Percentiles rank a stretch among this genome's conserved stretches.
These are phyloP conservation scores for Vireo griseus DNA, from an alignment of 2,797 vertebrate species.

Conservation along the genomic window DNA sequence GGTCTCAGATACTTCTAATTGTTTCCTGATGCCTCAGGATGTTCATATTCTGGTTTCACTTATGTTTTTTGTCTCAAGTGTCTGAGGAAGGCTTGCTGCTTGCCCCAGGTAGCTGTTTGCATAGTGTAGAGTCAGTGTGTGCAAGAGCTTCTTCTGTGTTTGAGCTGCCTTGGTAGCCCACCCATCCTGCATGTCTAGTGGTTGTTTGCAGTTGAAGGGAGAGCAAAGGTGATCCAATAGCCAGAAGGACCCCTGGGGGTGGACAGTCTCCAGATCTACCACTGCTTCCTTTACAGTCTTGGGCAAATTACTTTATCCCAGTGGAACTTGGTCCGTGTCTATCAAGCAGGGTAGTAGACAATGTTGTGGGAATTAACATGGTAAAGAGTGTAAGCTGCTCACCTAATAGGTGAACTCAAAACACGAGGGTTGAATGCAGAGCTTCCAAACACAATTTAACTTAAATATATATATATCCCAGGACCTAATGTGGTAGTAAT, in stretches of 20 bases:
- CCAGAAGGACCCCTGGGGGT: neutral
- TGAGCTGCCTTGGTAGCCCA: neutral
- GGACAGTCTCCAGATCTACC: neutral
- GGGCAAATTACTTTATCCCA: neutral
- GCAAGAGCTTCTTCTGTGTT: neutral
- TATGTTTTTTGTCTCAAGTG: neutral
- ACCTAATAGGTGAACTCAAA: neutral
- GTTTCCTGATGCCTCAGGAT: neutral
- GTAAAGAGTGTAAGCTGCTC: neutral
- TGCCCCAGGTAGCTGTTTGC: neutral
- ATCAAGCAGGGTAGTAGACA: neutral
- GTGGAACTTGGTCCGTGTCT: neutral
- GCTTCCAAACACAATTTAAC: neutral
- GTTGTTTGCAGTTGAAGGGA: neutral
- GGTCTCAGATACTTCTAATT: neutral
- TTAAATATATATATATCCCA: neutral
- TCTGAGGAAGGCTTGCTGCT: neutral
- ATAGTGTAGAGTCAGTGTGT: neutral
- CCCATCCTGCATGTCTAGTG: neutral
- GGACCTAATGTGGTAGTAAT: neutral
- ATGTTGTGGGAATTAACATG: neutral
- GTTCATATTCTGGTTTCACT: neutral
- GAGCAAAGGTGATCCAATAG: neutral
- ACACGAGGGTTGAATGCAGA: neutral
- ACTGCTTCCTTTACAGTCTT: neutral